A percentile compares a stretch with the other conserved stretches of the same genome.
phyloP scores from a whole-genome alignment of 2,888 invertebrate species.

The Drosophila colorata region DNA sequence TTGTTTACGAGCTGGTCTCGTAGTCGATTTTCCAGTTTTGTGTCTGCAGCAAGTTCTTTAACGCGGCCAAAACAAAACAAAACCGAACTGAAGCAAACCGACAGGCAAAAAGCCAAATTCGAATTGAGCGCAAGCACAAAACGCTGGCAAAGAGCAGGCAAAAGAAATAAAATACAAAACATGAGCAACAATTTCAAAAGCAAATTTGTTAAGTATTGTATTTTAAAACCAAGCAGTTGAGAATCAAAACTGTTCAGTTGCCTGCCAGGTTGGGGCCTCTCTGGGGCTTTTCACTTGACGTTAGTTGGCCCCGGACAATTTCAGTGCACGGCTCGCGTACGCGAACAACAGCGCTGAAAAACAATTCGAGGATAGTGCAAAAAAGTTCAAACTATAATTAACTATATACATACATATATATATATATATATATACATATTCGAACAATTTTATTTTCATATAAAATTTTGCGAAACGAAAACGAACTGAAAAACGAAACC shows the following conservation, averaged over 20 bases:
- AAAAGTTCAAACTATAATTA: slow-evolving; percentile 18
- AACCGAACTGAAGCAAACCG: slow-evolving; percentile 23
- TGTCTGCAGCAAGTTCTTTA: slow-evolving; percentile 69
- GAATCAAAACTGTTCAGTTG: slow-evolving; percentile 53
- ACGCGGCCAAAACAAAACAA: slow-evolving; percentile 55
- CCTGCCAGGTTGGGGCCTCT: slow-evolving; percentile 48
- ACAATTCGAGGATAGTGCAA: slow-evolving; percentile 48
- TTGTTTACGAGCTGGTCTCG: slow-evolving; percentile 62
- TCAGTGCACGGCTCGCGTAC: slow-evolving; percentile 71
- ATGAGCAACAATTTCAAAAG: slow-evolving; percentile 59
- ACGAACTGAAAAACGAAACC: slow-evolving; percentile 38
- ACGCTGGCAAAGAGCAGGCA: slow-evolving; percentile 34
- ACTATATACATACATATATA: slow-evolving; percentile 2
- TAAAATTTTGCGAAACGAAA: slow-evolving; percentile 43
- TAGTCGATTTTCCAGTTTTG: slow-evolving; percentile 54
- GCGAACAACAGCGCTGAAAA: slow-evolving; percentile 30
- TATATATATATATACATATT: slow-evolving; percentile 17
- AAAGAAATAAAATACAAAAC: slow-evolving; percentile 28
- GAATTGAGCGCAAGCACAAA: slow-evolving; percentile 54
- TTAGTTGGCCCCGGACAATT: slow-evolving; percentile 78
- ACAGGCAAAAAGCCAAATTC: slow-evolving; percentile 41
- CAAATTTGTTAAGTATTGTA: slow-evolving; percentile 61
- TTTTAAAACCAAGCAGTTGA: slow-evolving; percentile 57
- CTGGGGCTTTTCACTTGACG: slow-evolving; percentile 61
- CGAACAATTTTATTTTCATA: slow-evolving; percentile 50